Evolutionary conservation across 2,888 invertebrate species (phyloP), one percentile per base, ranked within the genome.

Genomic region (Hirtodrosophila duncani): DNA sequence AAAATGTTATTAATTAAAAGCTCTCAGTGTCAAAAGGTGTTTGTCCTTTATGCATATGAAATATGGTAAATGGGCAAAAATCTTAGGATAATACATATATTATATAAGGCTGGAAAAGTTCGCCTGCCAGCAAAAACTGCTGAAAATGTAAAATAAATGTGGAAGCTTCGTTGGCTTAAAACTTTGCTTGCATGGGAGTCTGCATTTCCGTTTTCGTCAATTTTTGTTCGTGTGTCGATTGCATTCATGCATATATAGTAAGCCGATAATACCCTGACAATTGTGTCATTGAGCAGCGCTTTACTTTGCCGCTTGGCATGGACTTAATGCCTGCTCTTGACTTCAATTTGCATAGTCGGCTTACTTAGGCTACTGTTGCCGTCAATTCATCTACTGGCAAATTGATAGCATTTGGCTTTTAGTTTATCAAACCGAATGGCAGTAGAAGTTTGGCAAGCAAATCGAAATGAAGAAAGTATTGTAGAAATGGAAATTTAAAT

Each of bases 261-360:
- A 72, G 71, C 75, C 67, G 75, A 74, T 72, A 78, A 78, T 63
- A 49, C 75, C 52, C 50, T 50, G 62, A 72, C 79, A 75, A 75
- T 74, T 48, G 53, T 56, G 67, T 62, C 67, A 70, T 64, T 51
- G 67, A 69, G 52, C 44, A 51, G 61, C 51, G 48, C 59, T 56
- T 59, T 59, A 52, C 60, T 58, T 41, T 49, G n/a, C n/a, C n/a
- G n/a, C n/a, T 43, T 31, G 36, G 67, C 74, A 70, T 63, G 63
- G 67, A 71, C 79, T 60, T 74, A 70, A 53, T 69, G 53, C 64
- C 59, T n/a, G n/a, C n/a, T 60, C 53, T 70, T 67, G 71, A 74
- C 71, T 78, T 78, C 67, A 56, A 70, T 70, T 55, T 56, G 46
- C 64, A 63, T 52, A 51, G 75, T 62, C 58, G 55, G 79, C 64